These are phyloP conservation scores for Tonatia bakeri DNA, from an alignment of 2,113 vertebrate genomes.

Conservation along the genomic window DNA sequence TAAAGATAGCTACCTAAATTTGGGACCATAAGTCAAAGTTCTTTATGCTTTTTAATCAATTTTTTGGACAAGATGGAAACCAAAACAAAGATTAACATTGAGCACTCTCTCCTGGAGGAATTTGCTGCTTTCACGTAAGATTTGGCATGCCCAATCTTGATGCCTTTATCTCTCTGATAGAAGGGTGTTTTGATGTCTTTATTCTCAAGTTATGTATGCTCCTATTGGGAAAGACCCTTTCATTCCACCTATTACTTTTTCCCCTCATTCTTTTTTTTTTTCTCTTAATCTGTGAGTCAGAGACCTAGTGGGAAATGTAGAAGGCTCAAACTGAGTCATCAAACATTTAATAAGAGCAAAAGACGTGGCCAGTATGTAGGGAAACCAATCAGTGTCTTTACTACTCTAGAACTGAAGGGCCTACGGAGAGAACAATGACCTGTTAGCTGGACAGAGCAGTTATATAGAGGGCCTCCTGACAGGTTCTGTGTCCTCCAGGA, in stretches of 20 bases:
- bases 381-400: background rate
- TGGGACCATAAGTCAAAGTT: background rate
- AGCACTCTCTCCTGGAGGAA: background rate
- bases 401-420: background rate
- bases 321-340: background rate
- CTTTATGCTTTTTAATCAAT: background rate
- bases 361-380: background rate
- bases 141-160: background rate
- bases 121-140: background rate
- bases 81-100: background rate
- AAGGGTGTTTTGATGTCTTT: background rate
- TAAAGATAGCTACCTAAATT: background rate
- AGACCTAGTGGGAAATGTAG: background rate
- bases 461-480: background rate
- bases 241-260: background rate
- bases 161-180: background rate
- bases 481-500: background rate
- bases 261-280: background rate
- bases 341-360: conserved; percentile 1
- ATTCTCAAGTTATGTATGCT: background rate
- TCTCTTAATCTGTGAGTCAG: background rate
- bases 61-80: background rate
- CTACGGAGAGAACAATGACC: background rate
- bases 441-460: background rate
- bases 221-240: background rate